Evolutionary conservation across 2,113 vertebrate species (phyloP).

Genomic region (Trochalopteron elliotii): DNA sequence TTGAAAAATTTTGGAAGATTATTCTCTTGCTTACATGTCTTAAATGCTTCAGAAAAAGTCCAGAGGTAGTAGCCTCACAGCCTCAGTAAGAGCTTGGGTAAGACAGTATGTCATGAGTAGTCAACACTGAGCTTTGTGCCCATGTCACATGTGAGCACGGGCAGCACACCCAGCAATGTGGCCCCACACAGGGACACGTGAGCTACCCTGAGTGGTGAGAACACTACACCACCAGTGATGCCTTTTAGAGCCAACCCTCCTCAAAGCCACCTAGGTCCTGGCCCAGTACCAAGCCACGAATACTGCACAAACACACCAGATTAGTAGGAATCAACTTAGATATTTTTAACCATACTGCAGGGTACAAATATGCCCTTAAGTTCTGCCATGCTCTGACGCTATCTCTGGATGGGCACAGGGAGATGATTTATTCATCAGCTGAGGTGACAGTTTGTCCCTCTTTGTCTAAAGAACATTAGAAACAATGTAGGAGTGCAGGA

Average conservation of each 20-base stretch:
- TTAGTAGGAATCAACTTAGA: background rate
- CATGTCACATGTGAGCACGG: background rate
- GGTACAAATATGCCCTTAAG: background rate
- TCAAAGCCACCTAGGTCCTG: background rate
- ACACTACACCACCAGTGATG: background rate
- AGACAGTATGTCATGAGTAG: background rate
- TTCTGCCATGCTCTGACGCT: background rate
- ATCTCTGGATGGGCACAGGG: background rate
- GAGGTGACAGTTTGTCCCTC: background rate
- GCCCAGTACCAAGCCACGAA: background rate
- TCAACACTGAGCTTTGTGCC: background rate
- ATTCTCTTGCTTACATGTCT: background rate
- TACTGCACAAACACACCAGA: background rate
- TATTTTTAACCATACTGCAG: background rate
- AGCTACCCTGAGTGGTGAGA: rapidly evolving
- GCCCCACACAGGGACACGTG: rapidly evolving
- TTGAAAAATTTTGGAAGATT: background rate
- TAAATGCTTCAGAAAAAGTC: background rate
- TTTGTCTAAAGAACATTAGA: background rate
- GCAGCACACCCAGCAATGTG: rapidly evolving
- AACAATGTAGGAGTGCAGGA: background rate
- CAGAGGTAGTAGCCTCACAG: background rate
- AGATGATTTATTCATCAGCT: background rate
- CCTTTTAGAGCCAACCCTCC: background rate
- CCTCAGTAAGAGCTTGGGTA: background rate